Base-by-base conservation (phyloP, 2,797 vertebrate species). In the Macrochelys suwanniensis region DNA sequence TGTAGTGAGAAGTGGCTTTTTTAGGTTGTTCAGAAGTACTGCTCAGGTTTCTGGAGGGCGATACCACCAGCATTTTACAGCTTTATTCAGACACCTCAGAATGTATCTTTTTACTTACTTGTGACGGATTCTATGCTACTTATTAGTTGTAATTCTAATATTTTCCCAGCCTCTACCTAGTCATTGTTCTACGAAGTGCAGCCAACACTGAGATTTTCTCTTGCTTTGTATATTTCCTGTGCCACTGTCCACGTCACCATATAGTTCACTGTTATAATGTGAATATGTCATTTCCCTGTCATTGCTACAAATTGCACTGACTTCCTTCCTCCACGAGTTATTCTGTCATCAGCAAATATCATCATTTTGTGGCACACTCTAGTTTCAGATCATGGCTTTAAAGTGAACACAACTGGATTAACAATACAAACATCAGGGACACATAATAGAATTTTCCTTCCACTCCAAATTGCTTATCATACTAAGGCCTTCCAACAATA, bases 281-380 rank as follows among this genome's bases (percentile, higher is more conserved):
- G 45, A 88, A 5, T 1, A 91, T 8, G 50, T 5, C n/a, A 33
- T 59, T 90, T 77, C 19, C 68, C 59, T 76, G 13, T 17, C 65
- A 71, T 42, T 8, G 15, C 7, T 19, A 82, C 13, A 71, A 7
- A 84, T 5, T 68, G 28, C 2, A 4, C 19, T 71, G 0, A 78
- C 56, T 87, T 28, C 56, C 49, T 94, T 84, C 53, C 80, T 93
- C 56, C 61, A 88, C 53, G 80, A 77, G 88, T 91, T 90, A 80
- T 65, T 77, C 17, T 54, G 88, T 90, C 77, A 42, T 25, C 2
- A 23, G 65, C 19, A 71, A 71, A 37, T 37, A 71, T 23, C 19
- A 11, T 71, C 21, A 23, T 71, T 11, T 23, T 23, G n/a, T 71
- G n/a, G n/a, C 65, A 71, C 5, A 19, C n/a, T 71, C 65, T 71